These are phyloP conservation scores for Eospalax fontanierii DNA, from an alignment of 2,797 vertebrate genomes.

Conservation along the genomic window DNA sequence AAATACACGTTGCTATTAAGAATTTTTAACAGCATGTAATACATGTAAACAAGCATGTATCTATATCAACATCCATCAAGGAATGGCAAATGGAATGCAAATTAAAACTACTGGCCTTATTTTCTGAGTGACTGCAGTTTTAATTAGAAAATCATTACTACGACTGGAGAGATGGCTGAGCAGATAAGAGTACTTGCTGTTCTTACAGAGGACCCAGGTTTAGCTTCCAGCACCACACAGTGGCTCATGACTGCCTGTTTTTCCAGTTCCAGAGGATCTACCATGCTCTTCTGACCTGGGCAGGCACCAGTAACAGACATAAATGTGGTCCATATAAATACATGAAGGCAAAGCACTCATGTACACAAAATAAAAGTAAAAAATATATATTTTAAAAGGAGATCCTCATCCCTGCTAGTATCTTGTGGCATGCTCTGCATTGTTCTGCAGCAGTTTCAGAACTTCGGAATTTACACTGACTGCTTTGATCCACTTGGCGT, in stretches of 20 bases:
- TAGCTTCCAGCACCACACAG: background rate
- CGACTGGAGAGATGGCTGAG: too few relatives aligned
- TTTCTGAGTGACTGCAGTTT: background rate
- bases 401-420: background rate
- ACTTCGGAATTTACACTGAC: background rate
- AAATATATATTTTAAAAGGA: background rate
- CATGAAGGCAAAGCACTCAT: background rate
- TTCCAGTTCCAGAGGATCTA: background rate
- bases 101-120: background rate
- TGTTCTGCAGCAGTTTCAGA: background rate
- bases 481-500: background rate
- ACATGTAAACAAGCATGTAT: too few relatives aligned
- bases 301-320: too few relatives aligned
- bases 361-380: too few relatives aligned
- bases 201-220: background rate
- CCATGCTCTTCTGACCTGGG: background rate
- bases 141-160: background rate
- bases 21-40: too few relatives aligned
- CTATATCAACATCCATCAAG: too few relatives aligned
- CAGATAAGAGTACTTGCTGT: background rate
- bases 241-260: too few relatives aligned
- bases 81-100: too few relatives aligned
- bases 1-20: too few relatives aligned
- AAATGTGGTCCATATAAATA: background rate
- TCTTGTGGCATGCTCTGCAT: background rate